phyloP scores from a whole-genome alignment of 2,797 vertebrate genomes.

The Ptychadena robeensis region DNA sequence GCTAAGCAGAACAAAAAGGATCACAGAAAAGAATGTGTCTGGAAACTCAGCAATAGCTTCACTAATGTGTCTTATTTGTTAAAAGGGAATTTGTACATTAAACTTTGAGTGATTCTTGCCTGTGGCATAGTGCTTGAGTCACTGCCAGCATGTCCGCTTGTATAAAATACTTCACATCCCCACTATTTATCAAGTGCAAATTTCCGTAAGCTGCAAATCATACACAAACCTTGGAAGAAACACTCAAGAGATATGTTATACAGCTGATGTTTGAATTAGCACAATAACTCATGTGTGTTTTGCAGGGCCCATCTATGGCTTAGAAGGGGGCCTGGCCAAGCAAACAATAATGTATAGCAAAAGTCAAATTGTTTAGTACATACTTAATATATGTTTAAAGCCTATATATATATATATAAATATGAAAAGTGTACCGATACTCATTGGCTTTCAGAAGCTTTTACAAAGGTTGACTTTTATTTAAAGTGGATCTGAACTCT shows the following conservation, averaged over 20 bases:
- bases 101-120: conserved; percentile 11
- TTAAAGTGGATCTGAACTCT: too few relatives aligned
- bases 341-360: too few relatives aligned
- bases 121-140: conserved; percentile 18
- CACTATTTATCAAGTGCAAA: conserved; percentile 36
- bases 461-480: neutral
- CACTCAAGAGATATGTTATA: conserved; percentile 19
- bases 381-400: too few relatives aligned
- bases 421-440: too few relatives aligned
- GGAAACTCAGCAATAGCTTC: neutral
- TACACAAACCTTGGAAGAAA: conserved; percentile 16
- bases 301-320: neutral
- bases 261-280: conserved; percentile 13
- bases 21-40: neutral
- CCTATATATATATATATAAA: too few relatives aligned
- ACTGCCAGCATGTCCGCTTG: conserved; percentile 14
- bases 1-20: neutral
- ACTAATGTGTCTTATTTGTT: neutral
- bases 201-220: conserved; percentile 45
- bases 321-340: neutral
- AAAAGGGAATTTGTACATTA: conserved; percentile 2
- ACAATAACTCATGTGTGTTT: neutral
- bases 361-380: too few relatives aligned
- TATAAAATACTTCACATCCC: conserved; percentile 24
- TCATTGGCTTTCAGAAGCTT: neutral